A percentile compares a stretch with the other conserved stretches of the same genome.
Conservation (phyloP, 2,888 invertebrate genomes). For the Therioaphis trifolii region DNA sequence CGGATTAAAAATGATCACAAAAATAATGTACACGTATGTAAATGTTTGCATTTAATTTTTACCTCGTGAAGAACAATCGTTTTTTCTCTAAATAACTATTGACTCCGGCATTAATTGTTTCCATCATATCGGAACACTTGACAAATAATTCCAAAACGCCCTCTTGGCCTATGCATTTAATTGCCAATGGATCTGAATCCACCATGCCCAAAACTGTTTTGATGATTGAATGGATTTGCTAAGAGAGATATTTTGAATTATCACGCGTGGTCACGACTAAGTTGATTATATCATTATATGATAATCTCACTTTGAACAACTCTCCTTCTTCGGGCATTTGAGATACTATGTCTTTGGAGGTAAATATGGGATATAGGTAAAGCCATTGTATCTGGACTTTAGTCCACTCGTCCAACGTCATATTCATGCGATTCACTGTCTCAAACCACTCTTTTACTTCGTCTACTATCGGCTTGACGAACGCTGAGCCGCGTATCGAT, state of each 20-base stretch:
- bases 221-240: constrained; percentile 78
- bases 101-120: constrained; percentile 85
- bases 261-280: too few relatives aligned
- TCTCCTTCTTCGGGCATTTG: constrained; percentile 88
- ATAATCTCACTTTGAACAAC: constrained; percentile 75
- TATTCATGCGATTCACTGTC: constrained; percentile 76
- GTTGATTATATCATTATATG: too few relatives aligned
- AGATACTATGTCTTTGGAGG: constrained; percentile 85
- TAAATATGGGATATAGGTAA: constrained; percentile 87
- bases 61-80: constrained; percentile 81
- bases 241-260: too few relatives aligned
- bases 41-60: constrained; percentile 38
- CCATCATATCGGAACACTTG: constrained; percentile 77
- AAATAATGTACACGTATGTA: too few relatives aligned
- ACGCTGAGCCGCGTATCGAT: constrained; percentile 86
- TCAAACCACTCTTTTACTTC: constrained; percentile 80
- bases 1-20: not conserved
- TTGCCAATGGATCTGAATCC: constrained; percentile 75
- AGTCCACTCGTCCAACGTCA: constrained; percentile 85
- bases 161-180: constrained; percentile 75
- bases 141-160: constrained; percentile 79
- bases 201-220: constrained; percentile 76
- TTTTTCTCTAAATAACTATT: constrained; percentile 87
- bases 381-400: constrained; percentile 89
- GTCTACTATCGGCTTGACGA: constrained; percentile 83